phyloP scores from a whole-genome alignment of 2,797 vertebrate species.

The Carduelis carduelis region DNA sequence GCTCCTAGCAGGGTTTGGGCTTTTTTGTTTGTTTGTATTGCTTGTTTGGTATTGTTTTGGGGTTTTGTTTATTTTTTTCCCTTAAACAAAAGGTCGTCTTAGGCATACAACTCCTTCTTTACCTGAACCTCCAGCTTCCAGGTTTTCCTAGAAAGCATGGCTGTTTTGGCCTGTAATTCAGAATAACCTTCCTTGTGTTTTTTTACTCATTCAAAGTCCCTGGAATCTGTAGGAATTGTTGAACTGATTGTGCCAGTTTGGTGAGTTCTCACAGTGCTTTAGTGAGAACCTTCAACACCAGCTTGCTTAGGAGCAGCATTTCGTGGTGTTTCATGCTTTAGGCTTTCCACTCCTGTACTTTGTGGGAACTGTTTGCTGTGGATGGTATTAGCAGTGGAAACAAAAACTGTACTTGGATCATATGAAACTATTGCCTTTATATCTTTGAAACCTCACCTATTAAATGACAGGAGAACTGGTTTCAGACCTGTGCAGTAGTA shows the following conservation, averaged over 20 bases:
- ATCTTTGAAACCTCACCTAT: neutral
- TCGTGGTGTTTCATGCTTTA: neutral
- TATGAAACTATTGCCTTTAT: neutral
- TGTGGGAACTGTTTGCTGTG: neutral
- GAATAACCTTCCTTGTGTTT: neutral
- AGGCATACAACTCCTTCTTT: neutral
- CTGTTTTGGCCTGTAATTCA: neutral
- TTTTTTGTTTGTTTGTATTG: neutral
- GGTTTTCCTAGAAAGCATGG: neutral
- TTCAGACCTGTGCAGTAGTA: neutral
- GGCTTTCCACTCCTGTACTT: neutral
- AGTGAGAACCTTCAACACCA: neutral
- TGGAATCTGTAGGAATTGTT: neutral
- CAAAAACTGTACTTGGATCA: neutral
- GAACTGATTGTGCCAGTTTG: neutral
- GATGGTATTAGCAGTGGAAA: neutral
- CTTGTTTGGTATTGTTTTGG: neutral
- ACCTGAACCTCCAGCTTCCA: neutral
- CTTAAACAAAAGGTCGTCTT: rapidly evolving
- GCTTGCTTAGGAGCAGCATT: neutral
- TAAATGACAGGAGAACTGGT: neutral
- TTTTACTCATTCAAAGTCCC: neutral
- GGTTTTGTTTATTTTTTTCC: rapidly evolving
- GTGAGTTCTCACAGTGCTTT: neutral
- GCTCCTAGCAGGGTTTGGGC: neutral